phyloP scores from a whole-genome alignment of 2,113 vertebrate species.

The Willisornis vidua region DNA sequence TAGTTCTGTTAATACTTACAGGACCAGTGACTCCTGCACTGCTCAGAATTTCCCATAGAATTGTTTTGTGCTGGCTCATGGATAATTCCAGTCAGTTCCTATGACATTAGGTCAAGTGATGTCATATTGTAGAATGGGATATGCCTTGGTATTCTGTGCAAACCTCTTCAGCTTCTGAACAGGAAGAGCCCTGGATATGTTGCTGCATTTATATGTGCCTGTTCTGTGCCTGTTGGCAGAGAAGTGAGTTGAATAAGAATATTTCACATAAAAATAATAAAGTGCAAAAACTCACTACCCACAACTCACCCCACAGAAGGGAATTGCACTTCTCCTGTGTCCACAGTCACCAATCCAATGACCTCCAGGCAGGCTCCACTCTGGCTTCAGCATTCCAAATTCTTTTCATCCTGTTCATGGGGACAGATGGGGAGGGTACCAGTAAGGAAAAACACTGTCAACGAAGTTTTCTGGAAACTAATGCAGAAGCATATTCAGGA shows the following conservation, averaged over 20 bases:
- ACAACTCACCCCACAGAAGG: not conserved
- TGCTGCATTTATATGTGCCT: not conserved
- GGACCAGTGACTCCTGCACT: not conserved
- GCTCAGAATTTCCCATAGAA: not conserved
- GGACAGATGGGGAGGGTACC: conserved; percentile 7
- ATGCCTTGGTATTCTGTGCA: not conserved
- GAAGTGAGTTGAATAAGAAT: not conserved
- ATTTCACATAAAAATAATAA: not conserved
- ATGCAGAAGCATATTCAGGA: not conserved
- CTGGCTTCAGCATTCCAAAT: not conserved
- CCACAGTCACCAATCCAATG: not conserved
- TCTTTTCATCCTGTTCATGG: not conserved
- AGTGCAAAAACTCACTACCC: not conserved
- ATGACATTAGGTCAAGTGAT: not conserved
- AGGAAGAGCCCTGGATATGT: not conserved
- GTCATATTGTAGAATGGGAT: not conserved
- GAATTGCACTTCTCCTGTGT: not conserved
- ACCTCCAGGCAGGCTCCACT: not conserved
- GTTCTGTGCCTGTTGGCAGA: not conserved
- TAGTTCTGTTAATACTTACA: not conserved
- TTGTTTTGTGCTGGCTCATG: not conserved
- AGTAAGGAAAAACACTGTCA: conserved; percentile 15
- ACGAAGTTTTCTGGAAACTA: conserved; percentile 48
- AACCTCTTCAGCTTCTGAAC: not conserved
- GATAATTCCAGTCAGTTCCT: not conserved